Conservation (phyloP, 2,113 vertebrate genomes). For the Onychorhynchus coronatus region DNA sequence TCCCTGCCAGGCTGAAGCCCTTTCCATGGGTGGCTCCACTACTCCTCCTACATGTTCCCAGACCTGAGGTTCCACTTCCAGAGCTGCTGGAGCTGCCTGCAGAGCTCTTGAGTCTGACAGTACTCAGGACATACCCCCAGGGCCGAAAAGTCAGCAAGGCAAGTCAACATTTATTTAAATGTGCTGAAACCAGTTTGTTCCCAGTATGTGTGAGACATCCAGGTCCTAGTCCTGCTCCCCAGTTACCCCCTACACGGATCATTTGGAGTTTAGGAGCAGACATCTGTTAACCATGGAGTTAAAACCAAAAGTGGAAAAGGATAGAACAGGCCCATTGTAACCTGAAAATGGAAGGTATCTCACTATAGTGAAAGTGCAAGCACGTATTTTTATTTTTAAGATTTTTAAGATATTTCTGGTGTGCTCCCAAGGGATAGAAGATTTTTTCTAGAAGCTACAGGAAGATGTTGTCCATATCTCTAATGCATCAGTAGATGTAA, state of each 20-base stretch:
- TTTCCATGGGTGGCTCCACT: background rate
- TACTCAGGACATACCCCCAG: background rate
- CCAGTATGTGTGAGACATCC: rapidly evolving
- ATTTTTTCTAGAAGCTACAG: background rate
- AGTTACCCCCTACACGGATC: background rate
- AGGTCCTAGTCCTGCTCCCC: background rate
- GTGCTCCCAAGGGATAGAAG: background rate
- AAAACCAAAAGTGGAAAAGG: background rate
- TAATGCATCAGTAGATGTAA: background rate
- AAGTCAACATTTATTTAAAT: background rate
- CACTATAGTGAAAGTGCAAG: background rate
- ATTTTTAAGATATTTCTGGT: background rate
- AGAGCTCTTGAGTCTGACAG: background rate
- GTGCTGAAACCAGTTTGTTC: background rate
- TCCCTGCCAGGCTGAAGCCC: background rate
- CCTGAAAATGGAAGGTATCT: background rate
- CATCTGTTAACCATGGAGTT: background rate
- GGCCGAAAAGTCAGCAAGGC: background rate
- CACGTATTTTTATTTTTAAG: background rate
- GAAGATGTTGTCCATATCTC: background rate
- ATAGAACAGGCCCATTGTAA: background rate
- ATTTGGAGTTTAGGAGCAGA: background rate
- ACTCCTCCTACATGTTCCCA: background rate
- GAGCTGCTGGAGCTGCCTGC: background rate
- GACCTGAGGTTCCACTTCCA: background rate